Evolutionary conservation across 2,888 invertebrate species (phyloP).

Genomic region (Alviniconcha strummeri): DNA sequence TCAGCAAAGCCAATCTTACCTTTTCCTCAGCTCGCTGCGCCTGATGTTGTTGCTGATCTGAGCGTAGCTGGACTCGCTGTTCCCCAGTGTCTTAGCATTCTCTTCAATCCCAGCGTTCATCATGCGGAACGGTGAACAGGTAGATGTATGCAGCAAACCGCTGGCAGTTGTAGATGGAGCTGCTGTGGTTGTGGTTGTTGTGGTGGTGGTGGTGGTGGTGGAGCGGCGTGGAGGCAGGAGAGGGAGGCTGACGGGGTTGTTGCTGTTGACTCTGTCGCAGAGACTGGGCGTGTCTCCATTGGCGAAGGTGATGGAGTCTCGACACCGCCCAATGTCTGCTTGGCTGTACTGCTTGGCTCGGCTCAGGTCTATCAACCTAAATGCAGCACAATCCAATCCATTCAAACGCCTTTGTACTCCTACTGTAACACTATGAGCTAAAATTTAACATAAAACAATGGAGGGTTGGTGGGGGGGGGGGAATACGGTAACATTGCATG

Average conservation of each 20-base stretch:
- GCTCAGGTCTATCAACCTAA: conserved; percentile 80
- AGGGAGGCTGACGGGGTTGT: conserved; percentile 9
- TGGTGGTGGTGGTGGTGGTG: neutral
- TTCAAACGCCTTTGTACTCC: no score
- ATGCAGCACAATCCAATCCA: conserved; percentile 9
- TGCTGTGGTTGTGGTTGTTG: conserved; percentile 6
- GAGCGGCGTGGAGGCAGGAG: neutral
- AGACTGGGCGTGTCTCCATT: neutral
- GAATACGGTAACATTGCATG: no score
- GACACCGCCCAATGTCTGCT: conserved; percentile 77
- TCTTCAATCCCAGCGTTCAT: conserved; percentile 76
- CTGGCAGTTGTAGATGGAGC: conserved; percentile 25
- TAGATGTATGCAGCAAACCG: neutral
- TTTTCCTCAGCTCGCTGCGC: conserved; percentile 55
- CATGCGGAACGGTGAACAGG: conserved; percentile 48
- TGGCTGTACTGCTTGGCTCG: conserved; percentile 79
- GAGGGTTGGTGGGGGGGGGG: no score
- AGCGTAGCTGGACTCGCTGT: conserved; percentile 84
- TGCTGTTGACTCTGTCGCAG: conserved; percentile 20
- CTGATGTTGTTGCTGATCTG: conserved; percentile 76
- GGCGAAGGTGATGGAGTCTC: conserved; percentile 15
- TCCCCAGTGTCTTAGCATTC: conserved; percentile 91
- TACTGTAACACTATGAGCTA: no score
- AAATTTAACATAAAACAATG: no score
- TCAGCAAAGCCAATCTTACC: conserved; percentile 46